Evolutionary conservation across 2,888 invertebrate genomes (phyloP).

Genomic region (Lamellibrachia satsuma): DNA sequence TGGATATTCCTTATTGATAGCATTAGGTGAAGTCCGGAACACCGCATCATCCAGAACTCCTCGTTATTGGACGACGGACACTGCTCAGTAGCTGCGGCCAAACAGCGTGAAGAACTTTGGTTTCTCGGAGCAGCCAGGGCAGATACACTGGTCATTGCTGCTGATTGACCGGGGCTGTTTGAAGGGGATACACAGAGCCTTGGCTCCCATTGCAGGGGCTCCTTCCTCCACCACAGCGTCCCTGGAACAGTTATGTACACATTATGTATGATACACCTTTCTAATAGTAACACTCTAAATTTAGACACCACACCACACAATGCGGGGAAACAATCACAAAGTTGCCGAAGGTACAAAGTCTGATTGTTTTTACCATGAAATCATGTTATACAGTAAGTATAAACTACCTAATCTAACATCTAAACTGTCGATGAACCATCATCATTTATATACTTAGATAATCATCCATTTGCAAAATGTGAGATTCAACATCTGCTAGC

Average conservation of each 20-base stretch:
- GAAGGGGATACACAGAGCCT: constrained; percentile 97
- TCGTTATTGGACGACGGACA: neutral
- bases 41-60: neutral
- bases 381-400: no score
- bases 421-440: no score
- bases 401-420: no score
- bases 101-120: constrained; percentile 90
- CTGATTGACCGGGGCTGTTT: constrained; percentile 76
- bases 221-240: constrained; percentile 75
- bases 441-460: no score
- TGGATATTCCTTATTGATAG: neutral
- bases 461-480: no score
- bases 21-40: neutral
- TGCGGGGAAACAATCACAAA: no score
- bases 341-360: no score
- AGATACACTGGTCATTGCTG: constrained; percentile 79
- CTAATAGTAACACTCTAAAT: no score
- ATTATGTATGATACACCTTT: neutral
- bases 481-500: no score
- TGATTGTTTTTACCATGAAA: no score
- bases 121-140: constrained; percentile 82
- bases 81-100: constrained; percentile 88
- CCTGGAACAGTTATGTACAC: constrained; percentile 65
- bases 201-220: constrained; percentile 97
- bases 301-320: no score